These are phyloP conservation scores for Coelinius sp. DNA, from an alignment of 2,888 invertebrate genomes.

Conservation along the genomic window DNA sequence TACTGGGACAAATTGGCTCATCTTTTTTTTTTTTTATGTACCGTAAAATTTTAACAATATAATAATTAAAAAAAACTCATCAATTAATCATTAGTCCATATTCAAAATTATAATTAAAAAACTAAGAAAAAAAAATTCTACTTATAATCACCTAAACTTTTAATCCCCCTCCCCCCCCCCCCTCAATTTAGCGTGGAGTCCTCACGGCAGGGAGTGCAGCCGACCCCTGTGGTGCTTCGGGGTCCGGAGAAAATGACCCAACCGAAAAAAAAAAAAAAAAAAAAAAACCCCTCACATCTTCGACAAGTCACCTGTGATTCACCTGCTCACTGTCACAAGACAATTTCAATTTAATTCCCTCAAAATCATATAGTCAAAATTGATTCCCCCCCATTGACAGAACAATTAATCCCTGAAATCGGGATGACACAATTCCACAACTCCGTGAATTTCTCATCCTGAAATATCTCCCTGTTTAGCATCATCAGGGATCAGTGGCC, in stretches of 20 bases:
- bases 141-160: neutral
- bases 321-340: constrained; percentile 37
- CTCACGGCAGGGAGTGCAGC: constrained; percentile 54
- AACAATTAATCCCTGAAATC: neutral
- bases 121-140: neutral
- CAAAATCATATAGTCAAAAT: neutral
- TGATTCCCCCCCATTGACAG: neutral
- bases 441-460: neutral
- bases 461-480: neutral
- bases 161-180: constrained; percentile 51
- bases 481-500: neutral
- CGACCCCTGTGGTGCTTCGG: constrained; percentile 57
- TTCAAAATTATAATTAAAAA: constrained; percentile 54
- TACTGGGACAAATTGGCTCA: no score
- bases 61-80: neutral
- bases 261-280: constrained; percentile 28
- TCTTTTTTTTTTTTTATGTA: no score
- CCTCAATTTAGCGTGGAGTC: constrained; percentile 59
- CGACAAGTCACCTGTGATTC: constrained; percentile 47
- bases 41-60: no score
- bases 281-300: constrained; percentile 36
- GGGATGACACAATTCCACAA: neutral
- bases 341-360: neutral
- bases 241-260: constrained; percentile 31
- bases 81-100: constrained; percentile 36